These are phyloP conservation scores for Drosophila auraria DNA, from an alignment of 1,140 invertebrate species.

Conservation along the genomic window DNA sequence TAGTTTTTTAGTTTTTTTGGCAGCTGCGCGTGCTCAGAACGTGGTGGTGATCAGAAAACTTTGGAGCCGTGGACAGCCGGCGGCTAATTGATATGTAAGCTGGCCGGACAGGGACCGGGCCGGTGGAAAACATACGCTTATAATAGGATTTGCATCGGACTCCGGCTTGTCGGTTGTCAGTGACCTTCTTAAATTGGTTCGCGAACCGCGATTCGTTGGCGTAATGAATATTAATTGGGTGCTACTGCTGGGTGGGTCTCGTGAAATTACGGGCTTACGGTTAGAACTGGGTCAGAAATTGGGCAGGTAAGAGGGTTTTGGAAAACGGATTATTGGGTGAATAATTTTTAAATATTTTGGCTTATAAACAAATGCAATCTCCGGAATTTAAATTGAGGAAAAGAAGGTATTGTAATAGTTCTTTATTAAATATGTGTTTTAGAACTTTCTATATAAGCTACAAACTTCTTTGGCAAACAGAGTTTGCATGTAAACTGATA, in stretches of 20 bases:
- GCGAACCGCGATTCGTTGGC: slow-evolving; percentile 26
- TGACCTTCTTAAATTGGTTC: slow-evolving; percentile 58
- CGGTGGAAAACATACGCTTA: slow-evolving; percentile 24
- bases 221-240: slow-evolving; percentile 55
- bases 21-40: slow-evolving; percentile 44
- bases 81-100: slow-evolving; percentile 73
- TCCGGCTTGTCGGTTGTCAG: slow-evolving; percentile 31
- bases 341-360: no score
- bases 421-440: no score
- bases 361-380: no score
- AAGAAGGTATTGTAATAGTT: no score
- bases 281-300: slow-evolving; percentile 13
- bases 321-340: no score
- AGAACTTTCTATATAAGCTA: no score
- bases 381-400: no score
- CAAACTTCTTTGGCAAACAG: no score
- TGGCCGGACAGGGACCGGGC: slow-evolving; percentile 10
- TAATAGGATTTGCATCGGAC: slow-evolving; percentile 18
- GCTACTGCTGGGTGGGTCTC: background rate
- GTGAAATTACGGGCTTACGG: slow-evolving; percentile 9
- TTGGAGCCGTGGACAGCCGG: slow-evolving; percentile 5
- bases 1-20: slow-evolving; percentile 6
- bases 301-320: background rate
- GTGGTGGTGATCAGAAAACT: slow-evolving; percentile 15
- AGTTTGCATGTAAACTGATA: background rate